Conservation (phyloP, 2,113 vertebrate species). For the Argyrosomus japonicus region DNA sequence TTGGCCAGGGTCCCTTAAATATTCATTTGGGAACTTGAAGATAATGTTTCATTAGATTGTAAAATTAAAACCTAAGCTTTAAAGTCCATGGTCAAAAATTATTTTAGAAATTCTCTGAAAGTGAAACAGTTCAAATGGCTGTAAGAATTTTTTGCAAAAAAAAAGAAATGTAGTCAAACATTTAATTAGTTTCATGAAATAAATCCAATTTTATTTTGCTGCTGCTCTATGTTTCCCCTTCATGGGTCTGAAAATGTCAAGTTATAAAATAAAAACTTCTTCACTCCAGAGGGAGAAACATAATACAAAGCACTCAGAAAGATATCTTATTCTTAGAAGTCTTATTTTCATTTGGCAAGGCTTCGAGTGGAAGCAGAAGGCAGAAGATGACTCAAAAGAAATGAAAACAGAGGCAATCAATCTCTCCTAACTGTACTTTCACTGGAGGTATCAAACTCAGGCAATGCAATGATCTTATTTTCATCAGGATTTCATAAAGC, state of each 20-base stretch:
- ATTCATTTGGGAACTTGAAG: constrained; percentile 23
- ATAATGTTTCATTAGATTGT: constrained; percentile 15
- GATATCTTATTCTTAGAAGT: not conserved
- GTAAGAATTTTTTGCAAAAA: not conserved
- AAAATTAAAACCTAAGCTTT: constrained; percentile 18
- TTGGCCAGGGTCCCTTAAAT: constrained; percentile 23
- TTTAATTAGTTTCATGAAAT: constrained; percentile 11
- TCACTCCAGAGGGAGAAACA: constrained; percentile 1
- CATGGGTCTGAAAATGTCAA: not conserved
- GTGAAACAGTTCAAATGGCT: not conserved
- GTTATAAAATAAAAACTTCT: not conserved
- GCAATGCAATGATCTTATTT: not conserved
- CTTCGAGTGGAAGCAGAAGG: not conserved
- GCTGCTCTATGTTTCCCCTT: not conserved
- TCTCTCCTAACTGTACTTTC: constrained; percentile 5
- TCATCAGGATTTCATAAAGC: constrained; percentile 29
- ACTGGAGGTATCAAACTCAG: not conserved
- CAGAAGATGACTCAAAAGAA: constrained; percentile 16
- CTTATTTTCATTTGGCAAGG: constrained; percentile 1
- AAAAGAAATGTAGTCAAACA: not conserved
- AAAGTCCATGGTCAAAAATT: not conserved
- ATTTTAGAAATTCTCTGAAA: not conserved
- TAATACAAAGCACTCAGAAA: not conserved
- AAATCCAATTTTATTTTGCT: not conserved
- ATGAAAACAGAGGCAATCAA: constrained; percentile 22